phyloP scores from a whole-genome alignment of 2,113 vertebrate genomes.

The Leptobrachium ailaonicum region DNA sequence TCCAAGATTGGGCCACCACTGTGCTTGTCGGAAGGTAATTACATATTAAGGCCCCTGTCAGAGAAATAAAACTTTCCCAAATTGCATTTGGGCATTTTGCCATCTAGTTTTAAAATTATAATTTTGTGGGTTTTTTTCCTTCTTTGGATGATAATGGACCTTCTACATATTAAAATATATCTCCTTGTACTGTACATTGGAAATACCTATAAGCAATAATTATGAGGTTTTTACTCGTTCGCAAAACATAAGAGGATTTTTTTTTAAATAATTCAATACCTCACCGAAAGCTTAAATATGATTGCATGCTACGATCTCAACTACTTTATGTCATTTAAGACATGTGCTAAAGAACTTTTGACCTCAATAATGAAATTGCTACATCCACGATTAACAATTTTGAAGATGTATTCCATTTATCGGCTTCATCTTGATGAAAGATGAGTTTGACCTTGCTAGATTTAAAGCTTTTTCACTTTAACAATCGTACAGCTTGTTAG shows the following conservation, averaged over 20 bases:
- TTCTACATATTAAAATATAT: too few species aligned
- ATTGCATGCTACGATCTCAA: slow-evolving; percentile 2
- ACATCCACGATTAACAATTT: slow-evolving; percentile 10
- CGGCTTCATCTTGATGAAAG: slow-evolving; percentile 3
- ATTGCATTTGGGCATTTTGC: too few species aligned
- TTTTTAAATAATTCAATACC: not conserved
- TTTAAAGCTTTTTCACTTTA: not conserved
- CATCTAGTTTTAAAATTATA: too few species aligned
- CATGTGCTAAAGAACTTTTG: slow-evolving; percentile 21
- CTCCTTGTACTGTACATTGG: too few species aligned
- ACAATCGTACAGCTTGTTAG: not conserved
- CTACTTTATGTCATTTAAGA: slow-evolving; percentile 1
- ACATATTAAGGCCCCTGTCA: too few species aligned
- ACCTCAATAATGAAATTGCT: slow-evolving; percentile 37
- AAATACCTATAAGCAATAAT: too few species aligned
- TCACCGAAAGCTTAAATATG: not conserved
- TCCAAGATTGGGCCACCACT: too few species aligned
- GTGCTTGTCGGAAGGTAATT: too few species aligned
- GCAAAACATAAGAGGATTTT: not conserved
- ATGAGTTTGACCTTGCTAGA: slow-evolving; percentile 32
- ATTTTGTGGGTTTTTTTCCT: too few species aligned
- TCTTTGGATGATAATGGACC: too few species aligned
- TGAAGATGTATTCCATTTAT: slow-evolving; percentile 22
- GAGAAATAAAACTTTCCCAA: too few species aligned
- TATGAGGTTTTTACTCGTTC: too few species aligned